Percentiles rank a stretch among this genome's conserved stretches.
These are phyloP conservation scores for Spicauda simplicius DNA, from an alignment of 2,888 invertebrate genomes.

Conservation along the genomic window DNA sequence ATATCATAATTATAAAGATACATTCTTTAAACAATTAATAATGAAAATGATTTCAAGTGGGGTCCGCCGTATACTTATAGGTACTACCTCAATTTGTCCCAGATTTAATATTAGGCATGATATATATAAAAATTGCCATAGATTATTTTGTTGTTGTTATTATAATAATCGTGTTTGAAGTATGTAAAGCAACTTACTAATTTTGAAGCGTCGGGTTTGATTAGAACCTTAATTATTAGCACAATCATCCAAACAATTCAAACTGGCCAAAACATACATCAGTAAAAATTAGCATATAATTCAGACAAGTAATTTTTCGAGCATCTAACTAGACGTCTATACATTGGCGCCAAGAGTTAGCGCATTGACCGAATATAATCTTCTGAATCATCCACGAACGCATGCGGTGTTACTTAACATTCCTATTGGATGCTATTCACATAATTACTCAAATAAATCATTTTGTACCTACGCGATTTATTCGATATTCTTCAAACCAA, in stretches of 20 bases:
- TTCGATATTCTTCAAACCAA: constrained; percentile 30
- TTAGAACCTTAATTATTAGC: not conserved
- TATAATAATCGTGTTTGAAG: too few relatives aligned
- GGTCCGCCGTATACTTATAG: too few relatives aligned
- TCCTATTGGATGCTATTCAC: constrained; percentile 73
- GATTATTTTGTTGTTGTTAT: too few relatives aligned
- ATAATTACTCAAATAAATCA: constrained; percentile 77
- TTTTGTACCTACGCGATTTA: constrained; percentile 45
- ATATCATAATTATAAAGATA: too few relatives aligned
- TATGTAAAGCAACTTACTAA: too few relatives aligned
- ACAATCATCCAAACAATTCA: not conserved
- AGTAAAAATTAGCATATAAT: not conserved
- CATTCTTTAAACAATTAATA: not conserved
- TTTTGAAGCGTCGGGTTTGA: too few relatives aligned
- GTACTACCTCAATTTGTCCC: too few relatives aligned
- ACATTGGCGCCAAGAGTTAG: constrained; percentile 67
- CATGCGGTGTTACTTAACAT: constrained; percentile 79
- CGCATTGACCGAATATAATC: constrained; percentile 78
- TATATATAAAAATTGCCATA: too few relatives aligned
- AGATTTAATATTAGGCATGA: too few relatives aligned
- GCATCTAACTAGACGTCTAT: constrained; percentile 37
- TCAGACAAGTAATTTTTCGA: constrained; percentile 22
- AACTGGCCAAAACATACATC: not conserved
- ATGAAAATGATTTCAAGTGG: too few relatives aligned
- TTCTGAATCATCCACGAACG: constrained; percentile 64